A percentile compares a stretch with the other conserved stretches of the same genome.
Conservation (phyloP, 2,888 invertebrate species). For the Pachliopta kotzebuea region DNA sequence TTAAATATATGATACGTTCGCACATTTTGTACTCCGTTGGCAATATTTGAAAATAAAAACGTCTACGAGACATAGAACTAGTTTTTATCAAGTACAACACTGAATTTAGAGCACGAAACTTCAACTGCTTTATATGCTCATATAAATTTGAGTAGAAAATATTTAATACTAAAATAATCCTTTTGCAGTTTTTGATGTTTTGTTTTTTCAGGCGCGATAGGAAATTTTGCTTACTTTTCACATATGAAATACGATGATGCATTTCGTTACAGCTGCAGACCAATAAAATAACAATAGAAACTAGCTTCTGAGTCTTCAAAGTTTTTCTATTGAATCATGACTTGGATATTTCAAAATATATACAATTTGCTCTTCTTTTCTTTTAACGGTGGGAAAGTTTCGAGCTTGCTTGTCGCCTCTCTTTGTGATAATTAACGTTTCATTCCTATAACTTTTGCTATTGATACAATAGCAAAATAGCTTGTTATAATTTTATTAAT, state of each 20-base stretch:
- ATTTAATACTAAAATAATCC: neutral
- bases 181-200: neutral
- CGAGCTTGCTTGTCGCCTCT: no score
- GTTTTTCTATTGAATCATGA: no score
- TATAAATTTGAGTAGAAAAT: neutral
- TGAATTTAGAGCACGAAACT: neutral
- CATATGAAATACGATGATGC: no score
- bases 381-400: no score
- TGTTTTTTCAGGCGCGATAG: neutral
- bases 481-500: no score
- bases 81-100: slow-evolving; percentile 1
- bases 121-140: neutral
- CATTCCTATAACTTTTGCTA: no score
- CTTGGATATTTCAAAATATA: no score
- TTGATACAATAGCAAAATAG: no score
- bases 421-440: no score
- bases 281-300: neutral
- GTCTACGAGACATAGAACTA: neutral
- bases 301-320: neutral
- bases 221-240: neutral
- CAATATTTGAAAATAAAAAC: slow-evolving; percentile 2
- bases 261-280: neutral
- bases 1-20: slow-evolving; percentile 1
- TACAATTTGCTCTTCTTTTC: no score
- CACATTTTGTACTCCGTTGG: neutral